Conservation (phyloP, 2,888 invertebrate species). For the Leptura quadrifasciata region DNA sequence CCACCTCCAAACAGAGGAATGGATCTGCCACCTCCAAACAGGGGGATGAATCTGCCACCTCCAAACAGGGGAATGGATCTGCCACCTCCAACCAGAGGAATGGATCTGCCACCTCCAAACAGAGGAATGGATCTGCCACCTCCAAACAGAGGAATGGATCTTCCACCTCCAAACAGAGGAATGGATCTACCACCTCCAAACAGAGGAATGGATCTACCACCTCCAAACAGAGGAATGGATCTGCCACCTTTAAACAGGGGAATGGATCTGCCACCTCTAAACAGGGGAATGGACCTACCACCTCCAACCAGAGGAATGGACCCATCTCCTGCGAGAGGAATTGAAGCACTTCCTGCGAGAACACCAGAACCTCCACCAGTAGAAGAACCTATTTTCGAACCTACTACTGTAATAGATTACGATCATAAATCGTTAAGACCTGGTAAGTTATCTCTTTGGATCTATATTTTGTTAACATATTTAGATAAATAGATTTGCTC, state of each 20-base stretch:
- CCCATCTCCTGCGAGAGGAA: not conserved
- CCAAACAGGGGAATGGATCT: not conserved
- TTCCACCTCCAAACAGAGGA: not conserved
- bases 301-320: not conserved
- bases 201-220: too few species aligned
- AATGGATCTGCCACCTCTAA: not conserved
- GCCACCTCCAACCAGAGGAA: not conserved
- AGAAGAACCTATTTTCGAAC: conserved; percentile 74
- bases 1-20: not conserved
- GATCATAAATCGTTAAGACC: conserved; percentile 78
- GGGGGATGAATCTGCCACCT: not conserved
- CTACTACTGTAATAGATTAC: conserved; percentile 82
- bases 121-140: not conserved
- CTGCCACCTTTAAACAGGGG: too few species aligned
- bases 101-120: not conserved
- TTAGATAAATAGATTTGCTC: not conserved
- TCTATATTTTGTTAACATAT: not conserved
- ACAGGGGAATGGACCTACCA: not conserved
- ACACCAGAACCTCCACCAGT: conserved; percentile 28
- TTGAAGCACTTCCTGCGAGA: not conserved
- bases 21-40: not conserved
- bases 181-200: not conserved
- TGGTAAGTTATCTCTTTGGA: conserved; percentile 70
- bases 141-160: not conserved
- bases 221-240: too few species aligned